phyloP scores from a whole-genome alignment of 2,888 invertebrate genomes.

The Drosophila subquinaria region DNA sequence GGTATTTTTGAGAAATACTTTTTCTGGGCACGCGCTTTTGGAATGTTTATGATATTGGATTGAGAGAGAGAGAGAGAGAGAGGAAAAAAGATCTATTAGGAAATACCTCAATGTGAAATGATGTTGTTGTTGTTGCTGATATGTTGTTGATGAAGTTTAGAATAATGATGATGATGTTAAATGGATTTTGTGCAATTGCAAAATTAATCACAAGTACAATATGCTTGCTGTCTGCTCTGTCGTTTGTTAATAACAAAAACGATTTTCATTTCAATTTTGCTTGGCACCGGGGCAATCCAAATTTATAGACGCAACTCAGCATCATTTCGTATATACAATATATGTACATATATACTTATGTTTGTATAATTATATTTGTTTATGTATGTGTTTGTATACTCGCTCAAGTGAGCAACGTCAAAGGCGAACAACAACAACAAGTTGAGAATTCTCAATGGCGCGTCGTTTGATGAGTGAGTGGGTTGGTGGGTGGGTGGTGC shows the following conservation, averaged over 20 bases:
- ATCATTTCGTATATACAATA: conserved; percentile 39
- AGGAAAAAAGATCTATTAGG: not conserved
- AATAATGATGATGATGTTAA: conserved; percentile 30
- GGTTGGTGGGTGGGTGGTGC: conserved; percentile 35
- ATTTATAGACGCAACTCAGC: conserved; percentile 61
- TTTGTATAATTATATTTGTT: not conserved
- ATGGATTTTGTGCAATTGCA: conserved; percentile 53
- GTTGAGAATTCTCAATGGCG: conserved; percentile 71
- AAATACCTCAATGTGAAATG: conserved; percentile 38
- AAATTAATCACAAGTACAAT: conserved; percentile 42
- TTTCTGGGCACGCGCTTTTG: conserved; percentile 43
- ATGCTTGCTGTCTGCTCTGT: conserved; percentile 25
- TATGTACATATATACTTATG: conserved; percentile 10
- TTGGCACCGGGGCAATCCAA: conserved; percentile 59
- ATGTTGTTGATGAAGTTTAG: conserved; percentile 5
- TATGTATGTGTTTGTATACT: conserved; percentile 22
- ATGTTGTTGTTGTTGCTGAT: conserved; percentile 14
- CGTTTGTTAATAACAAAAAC: conserved; percentile 63
- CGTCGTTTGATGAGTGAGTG: conserved; percentile 56
- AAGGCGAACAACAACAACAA: conserved; percentile 46
- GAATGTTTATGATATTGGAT: conserved; percentile 38
- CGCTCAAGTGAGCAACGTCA: conserved; percentile 55
- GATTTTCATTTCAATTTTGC: conserved; percentile 54
- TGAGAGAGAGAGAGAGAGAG: not conserved
- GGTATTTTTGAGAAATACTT: conserved; percentile 7